Conservation (phyloP, 2,797 vertebrate genomes). For the Molossus molossus region DNA sequence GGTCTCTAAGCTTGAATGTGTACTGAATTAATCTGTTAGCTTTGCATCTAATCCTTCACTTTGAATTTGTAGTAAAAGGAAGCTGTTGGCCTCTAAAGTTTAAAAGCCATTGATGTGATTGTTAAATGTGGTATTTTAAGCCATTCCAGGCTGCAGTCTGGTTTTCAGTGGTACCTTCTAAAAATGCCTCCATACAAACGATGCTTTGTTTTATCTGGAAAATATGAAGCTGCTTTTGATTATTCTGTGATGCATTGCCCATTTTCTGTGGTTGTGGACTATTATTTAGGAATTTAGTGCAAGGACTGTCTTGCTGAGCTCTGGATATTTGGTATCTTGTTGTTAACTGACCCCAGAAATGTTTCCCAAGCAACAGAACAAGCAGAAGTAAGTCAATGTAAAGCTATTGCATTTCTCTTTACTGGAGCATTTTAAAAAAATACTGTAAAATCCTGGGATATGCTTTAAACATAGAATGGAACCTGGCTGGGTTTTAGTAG, state of each 20-base stretch:
- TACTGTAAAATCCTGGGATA: conserved; percentile 52
- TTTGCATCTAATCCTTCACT: conserved; percentile 79
- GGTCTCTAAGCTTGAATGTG: conserved; percentile 62
- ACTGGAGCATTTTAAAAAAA: conserved; percentile 37
- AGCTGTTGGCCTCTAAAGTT: conserved; percentile 77
- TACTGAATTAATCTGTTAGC: conserved; percentile 64
- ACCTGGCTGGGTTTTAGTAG: not conserved
- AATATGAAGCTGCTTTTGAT: conserved; percentile 93
- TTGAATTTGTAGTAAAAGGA: conserved; percentile 84
- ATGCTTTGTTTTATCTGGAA: conserved; percentile 92
- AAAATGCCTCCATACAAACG: conserved; percentile 90
- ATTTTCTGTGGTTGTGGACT: conserved; percentile 85
- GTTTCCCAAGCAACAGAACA: conserved; percentile 76
- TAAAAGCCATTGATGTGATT: conserved; percentile 82
- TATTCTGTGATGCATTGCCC: conserved; percentile 87
- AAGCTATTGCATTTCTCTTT: conserved; percentile 55
- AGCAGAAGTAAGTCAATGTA: conserved; percentile 70
- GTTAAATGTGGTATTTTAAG: conserved; percentile 84
- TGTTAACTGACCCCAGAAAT: conserved; percentile 81
- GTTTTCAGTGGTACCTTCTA: conserved; percentile 87
- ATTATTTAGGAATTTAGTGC: conserved; percentile 87
- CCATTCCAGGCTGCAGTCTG: conserved; percentile 83
- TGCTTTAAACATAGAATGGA: not conserved
- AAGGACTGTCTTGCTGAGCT: conserved; percentile 84
- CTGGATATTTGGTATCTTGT: conserved; percentile 82